Base-by-base conservation (phyloP, 2,797 vertebrate genomes). In the Perodicticus potto region DNA sequence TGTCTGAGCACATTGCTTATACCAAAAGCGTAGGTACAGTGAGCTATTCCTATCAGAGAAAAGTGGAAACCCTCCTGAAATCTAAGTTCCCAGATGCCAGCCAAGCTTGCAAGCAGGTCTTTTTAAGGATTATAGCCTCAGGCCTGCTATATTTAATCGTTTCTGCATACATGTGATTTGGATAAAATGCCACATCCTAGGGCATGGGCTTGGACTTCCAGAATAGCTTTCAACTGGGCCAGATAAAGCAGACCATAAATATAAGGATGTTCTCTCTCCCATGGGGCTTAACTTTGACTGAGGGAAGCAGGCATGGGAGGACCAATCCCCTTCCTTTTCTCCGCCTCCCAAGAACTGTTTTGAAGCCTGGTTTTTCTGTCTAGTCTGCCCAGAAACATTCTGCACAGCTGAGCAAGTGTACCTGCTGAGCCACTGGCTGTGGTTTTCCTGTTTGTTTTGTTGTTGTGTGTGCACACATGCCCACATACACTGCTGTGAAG, bases 221-320 rank as follows among this genome's bases (percentile, higher is more conserved):
- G 29, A 55, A 43, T 70, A 29, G 55, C 25, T 77, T 83, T 85
- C 73, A 86, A 63, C 34, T 65, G 40, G 7, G 19, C 63, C 53
- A 53, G 22, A 86, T 49, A 53, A 74, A 90, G 78, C 20, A 91
- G 83, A 93, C 16, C 34, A 53, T 63, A 91, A 90, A 65, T 72
- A 76, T 5, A 89, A 32, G 12, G 57, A 89, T n/a, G 19, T n/a
- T 22, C 23, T 70, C 20, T 73, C 40, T 14, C 17, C 14, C 1
- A 1, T 43, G 4, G 40, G 8, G 7, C n/a, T 81, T 90, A 69
- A 65, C 55, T 76, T 91, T 80, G 72, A 77, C 34, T 29, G 8
- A n/a, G 10, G 37, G 22, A 16, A 67, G 29, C 40, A 85, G 19
- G 11, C 40, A 12, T 27, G 1, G 43, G 43, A 88, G 32, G 17